Evolutionary conservation across 2,113 vertebrate genomes (phyloP), one percentile per base, ranked within the genome.

Genomic region (Lepidothrix coronata): DNA sequence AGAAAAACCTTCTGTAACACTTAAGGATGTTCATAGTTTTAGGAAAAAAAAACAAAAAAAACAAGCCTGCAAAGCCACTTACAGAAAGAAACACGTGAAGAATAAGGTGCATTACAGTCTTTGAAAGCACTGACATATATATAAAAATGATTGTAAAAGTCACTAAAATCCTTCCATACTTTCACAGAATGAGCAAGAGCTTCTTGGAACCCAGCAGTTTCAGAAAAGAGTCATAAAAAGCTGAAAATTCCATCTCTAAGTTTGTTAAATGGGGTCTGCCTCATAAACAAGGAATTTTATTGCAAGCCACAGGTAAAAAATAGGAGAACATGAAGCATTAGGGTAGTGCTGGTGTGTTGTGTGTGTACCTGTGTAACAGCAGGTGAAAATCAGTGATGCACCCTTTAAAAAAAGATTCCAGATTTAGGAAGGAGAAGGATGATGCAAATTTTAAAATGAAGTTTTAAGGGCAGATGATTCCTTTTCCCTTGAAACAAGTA

Each of bases 1-100:
- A 62, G 8, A 90, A 84, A 95, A 67, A 3, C 55, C 27, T 93
- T 68, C 52, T 89, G 9, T 49, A 90, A 79, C 88, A 91, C 76
- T 85, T 95, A 59, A 79, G 39, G 79, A n/a, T 71, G 84, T 91
- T 97, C 55, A 68, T 91, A 80, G 93, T 94, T 96, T 89, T 92
- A 89, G 55, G 49, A 74, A 57, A 85, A 28, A 33, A 58, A 35
- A 16, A 19, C 33, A 18, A 28, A 39, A 62, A 62, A 62, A 63
- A 21, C 25, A 63, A 63, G 5, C n/a, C 44, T 93, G 70, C 63
- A 82, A 89, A 92, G 76, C 31, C 46, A 52, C 3, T 2, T 23
- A 14, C 18, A 61, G 68, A 70, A 79, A 55, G 63, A 91, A 93
- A 59, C 44, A 81, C 16, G 5, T 39, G 37, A 85, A 71, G 85